Evolutionary conservation across 2,797 vertebrate species (phyloP).

Genomic region (Anisognathus igniventris): DNA sequence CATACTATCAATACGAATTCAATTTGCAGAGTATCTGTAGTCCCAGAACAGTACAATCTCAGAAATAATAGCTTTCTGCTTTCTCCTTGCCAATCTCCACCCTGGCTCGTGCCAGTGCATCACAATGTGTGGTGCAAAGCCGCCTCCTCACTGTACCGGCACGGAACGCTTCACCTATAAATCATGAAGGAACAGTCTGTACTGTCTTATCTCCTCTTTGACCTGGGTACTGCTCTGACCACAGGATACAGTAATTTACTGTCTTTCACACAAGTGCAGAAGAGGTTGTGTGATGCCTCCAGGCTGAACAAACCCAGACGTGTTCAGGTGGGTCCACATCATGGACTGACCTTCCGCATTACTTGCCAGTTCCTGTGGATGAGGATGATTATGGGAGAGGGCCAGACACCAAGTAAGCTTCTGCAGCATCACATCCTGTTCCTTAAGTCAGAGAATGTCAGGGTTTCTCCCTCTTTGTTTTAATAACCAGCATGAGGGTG

Average conservation of each 20-base stretch:
- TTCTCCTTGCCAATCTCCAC: conserved; percentile 14
- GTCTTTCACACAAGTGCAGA: background rate
- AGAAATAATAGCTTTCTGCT: conserved; percentile 35
- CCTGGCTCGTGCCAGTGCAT: background rate
- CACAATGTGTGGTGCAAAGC: background rate
- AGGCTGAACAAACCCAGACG: background rate
- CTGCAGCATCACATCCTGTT: background rate
- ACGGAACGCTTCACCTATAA: background rate
- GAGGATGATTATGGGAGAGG: background rate
- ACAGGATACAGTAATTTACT: background rate
- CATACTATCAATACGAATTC: conserved; percentile 31
- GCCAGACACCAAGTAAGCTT: background rate
- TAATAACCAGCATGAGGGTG: fast-evolving
- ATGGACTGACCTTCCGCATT: fast-evolving
- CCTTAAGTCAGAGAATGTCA: background rate
- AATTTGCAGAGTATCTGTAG: conserved; percentile 32
- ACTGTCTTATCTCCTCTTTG: background rate
- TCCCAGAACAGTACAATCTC: background rate
- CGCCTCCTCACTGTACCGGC: background rate
- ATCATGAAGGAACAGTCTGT: background rate
- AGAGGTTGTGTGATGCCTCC: background rate
- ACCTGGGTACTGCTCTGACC: background rate
- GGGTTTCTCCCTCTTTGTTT: background rate
- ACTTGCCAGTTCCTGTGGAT: background rate
- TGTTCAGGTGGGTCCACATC: fast-evolving